A percentile compares a stretch with the other conserved stretches of the same genome.
Conservation (phyloP, 2,113 vertebrate genomes). For the Sapayoa aenigma region DNA sequence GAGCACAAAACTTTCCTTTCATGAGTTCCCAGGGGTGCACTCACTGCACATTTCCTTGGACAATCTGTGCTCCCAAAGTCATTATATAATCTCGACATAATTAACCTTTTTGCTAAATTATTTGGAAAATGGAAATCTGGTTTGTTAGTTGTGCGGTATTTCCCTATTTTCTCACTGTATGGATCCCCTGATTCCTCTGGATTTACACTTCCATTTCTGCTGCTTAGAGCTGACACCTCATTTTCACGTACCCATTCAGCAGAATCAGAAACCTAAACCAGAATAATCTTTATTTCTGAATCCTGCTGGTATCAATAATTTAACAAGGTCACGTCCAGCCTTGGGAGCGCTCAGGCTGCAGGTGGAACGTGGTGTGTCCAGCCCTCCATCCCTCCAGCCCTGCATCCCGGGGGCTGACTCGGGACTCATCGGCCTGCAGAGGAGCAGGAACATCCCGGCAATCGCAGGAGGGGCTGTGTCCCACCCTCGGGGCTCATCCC, state of each 20-base stretch:
- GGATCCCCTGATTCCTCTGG: not conserved
- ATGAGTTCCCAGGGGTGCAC: not conserved
- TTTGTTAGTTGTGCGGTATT: not conserved
- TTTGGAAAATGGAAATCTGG: not conserved
- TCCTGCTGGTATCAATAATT: not conserved
- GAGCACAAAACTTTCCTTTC: not conserved
- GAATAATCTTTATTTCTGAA: not conserved
- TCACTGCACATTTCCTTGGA: not conserved
- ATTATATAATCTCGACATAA: not conserved
- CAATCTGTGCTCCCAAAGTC: not conserved
- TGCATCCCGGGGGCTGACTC: no score
- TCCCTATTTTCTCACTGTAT: not conserved
- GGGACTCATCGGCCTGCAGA: accelerated
- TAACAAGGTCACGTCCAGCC: not conserved
- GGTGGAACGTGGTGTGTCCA: not conserved
- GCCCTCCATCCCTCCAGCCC: accelerated
- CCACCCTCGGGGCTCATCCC: not conserved
- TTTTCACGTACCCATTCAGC: not conserved
- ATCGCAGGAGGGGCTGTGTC: no score
- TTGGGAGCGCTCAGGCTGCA: not conserved
- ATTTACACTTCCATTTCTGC: not conserved
- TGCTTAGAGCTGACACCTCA: not conserved
- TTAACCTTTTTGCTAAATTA: not conserved
- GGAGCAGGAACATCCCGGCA: accelerated
- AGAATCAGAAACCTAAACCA: not conserved